phyloP scores from a whole-genome alignment of 2,888 invertebrate genomes.

The Branchipolynoe longqiensis region DNA sequence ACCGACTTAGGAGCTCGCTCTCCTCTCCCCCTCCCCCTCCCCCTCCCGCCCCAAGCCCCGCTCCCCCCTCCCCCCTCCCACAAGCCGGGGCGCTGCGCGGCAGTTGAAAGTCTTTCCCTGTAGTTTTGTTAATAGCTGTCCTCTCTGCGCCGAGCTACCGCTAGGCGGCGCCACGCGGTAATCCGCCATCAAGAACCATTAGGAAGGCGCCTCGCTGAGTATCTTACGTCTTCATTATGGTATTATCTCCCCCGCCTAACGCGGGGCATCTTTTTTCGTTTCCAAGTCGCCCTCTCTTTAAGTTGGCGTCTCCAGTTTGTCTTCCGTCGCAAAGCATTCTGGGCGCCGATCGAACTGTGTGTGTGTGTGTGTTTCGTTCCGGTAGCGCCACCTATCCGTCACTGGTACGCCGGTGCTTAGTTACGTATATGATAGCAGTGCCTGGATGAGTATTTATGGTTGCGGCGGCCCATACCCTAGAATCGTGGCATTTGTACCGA shows the following conservation, averaged over 20 bases:
- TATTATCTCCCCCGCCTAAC: slow-evolving; percentile 53
- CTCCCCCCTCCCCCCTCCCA: too few relatives aligned
- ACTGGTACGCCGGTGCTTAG: neutral
- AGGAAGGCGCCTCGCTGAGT: slow-evolving; percentile 16
- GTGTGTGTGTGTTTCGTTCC: too few relatives aligned
- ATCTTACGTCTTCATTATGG: slow-evolving; percentile 55
- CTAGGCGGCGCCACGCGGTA: neutral
- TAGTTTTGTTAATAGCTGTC: slow-evolving; percentile 52
- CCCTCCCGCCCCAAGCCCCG: too few relatives aligned
- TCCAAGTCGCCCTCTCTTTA: slow-evolving; percentile 46
- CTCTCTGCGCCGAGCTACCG: neutral
- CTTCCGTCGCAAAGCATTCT: slow-evolving; percentile 19
- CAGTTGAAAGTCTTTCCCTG: slow-evolving; percentile 53
- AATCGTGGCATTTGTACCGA: too few relatives aligned
- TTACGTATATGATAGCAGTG: too few relatives aligned
- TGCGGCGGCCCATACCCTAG: too few relatives aligned
- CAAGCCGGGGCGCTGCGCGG: neutral
- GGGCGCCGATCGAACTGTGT: too few relatives aligned
- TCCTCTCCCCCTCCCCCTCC: too few relatives aligned
- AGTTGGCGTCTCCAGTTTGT: neutral
- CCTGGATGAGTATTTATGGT: too few relatives aligned
- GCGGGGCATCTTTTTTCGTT: slow-evolving; percentile 44
- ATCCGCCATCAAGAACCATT: slow-evolving; percentile 50
- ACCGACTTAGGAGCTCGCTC: slow-evolving; percentile 11
- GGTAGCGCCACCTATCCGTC: too few relatives aligned